Percentiles rank a stretch among this genome's conserved stretches.
phyloP scores from a whole-genome alignment of 2,888 invertebrate genomes.

The Morpho achilles region DNA sequence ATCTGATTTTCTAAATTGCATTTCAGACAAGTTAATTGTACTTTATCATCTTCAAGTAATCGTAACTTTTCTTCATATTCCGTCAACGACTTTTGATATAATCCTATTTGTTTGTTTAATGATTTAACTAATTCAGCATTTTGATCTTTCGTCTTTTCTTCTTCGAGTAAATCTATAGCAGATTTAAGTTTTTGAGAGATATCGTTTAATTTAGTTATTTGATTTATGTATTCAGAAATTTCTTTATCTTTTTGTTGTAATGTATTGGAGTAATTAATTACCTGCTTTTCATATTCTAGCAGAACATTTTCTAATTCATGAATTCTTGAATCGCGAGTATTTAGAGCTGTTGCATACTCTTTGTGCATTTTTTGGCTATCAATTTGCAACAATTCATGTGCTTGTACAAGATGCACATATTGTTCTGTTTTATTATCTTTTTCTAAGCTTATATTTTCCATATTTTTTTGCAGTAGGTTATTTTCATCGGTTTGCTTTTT shows the following conservation, averaged over 20 bases:
- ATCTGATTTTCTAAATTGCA: constrained; percentile 51
- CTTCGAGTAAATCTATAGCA: constrained; percentile 68
- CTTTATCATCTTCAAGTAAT: constrained; percentile 66
- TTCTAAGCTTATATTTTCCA: constrained; percentile 45
- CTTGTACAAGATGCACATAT: constrained; percentile 44
- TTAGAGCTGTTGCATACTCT: constrained; percentile 54
- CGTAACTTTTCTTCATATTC: constrained; percentile 63
- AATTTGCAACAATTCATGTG: constrained; percentile 49
- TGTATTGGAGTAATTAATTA: constrained; percentile 59
- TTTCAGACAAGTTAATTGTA: constrained; percentile 55
- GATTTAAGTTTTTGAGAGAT: constrained; percentile 71
- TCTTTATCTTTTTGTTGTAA: constrained; percentile 71
- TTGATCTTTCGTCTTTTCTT: constrained; percentile 70
- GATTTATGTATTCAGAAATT: constrained; percentile 69
- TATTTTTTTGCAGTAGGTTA: constrained; percentile 54
- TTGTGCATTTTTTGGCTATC: constrained; percentile 58
- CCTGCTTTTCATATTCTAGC: constrained; percentile 70
- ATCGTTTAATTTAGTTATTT: constrained; percentile 76
- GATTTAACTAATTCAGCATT: constrained; percentile 72
- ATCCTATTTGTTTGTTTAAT: constrained; percentile 74
- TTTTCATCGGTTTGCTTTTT: constrained; percentile 64
- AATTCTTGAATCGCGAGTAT: constrained; percentile 63
- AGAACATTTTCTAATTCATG: constrained; percentile 71
- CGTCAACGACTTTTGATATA: constrained; percentile 58
- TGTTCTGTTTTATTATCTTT: constrained; percentile 48